Conservation (phyloP, 2,888 invertebrate genomes). For the Lordiphosa andalusiaca region DNA sequence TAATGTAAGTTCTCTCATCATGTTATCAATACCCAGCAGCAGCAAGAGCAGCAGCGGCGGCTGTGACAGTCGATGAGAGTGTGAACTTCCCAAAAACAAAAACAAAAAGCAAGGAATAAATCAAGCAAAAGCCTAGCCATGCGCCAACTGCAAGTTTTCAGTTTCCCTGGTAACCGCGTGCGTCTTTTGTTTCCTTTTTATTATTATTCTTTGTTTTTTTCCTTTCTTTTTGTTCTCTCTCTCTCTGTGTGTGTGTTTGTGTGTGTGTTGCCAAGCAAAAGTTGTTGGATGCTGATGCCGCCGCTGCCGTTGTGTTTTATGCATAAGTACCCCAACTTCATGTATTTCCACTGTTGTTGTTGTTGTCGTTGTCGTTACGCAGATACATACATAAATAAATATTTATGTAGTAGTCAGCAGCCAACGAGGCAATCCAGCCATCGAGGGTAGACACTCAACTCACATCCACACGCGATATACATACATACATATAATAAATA, state of each 20-base stretch:
- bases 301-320: slow-evolving; percentile 28
- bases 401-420: slow-evolving; percentile 23
- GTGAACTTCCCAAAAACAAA: slow-evolving; percentile 31
- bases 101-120: slow-evolving; percentile 3
- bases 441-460: slow-evolving; percentile 18
- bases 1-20: slow-evolving; percentile 6
- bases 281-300: slow-evolving; percentile 30
- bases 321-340: slow-evolving; percentile 28
- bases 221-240: slow-evolving; percentile 8
- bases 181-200: slow-evolving; percentile 29
- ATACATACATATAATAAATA: too few species aligned
- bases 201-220: slow-evolving; percentile 25
- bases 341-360: slow-evolving; percentile 15
- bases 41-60: slow-evolving; percentile 3
- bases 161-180: slow-evolving; percentile 43
- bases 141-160: slow-evolving; percentile 33
- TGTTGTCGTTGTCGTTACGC: slow-evolving; percentile 32
- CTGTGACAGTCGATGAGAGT: slow-evolving; percentile 18
- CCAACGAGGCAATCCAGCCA: slow-evolving; percentile 15
- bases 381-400: slow-evolving; percentile 31
- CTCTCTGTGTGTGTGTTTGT: slow-evolving; percentile 24
- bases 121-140: slow-evolving; percentile 10
- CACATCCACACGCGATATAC: slow-evolving; percentile 4
- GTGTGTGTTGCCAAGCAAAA: slow-evolving; percentile 43
- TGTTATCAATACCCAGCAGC: not conserved